Evolutionary conservation across 2,797 vertebrate species (phyloP).

Genomic region (Falco peregrinus): DNA sequence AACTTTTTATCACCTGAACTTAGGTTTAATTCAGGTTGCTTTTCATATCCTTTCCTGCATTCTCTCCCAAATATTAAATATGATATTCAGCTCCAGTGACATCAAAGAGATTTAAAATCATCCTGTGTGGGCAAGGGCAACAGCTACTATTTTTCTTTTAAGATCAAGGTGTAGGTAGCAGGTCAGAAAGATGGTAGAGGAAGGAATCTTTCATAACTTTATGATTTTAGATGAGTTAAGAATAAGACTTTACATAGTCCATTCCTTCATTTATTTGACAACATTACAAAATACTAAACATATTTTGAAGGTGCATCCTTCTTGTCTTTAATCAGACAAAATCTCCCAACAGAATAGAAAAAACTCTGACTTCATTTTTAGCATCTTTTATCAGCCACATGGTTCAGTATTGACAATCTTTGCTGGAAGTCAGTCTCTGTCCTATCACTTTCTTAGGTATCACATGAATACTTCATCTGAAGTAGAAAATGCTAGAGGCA

Average conservation of each 20-base stretch:
- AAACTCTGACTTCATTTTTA: neutral
- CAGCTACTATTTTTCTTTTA: neutral
- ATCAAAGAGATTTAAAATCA: neutral
- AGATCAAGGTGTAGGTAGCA: neutral
- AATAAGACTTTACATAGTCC: neutral
- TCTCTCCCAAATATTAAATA: neutral
- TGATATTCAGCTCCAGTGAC: neutral
- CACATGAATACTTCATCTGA: neutral
- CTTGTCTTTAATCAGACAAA: neutral
- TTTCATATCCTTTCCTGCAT: neutral
- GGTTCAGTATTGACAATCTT: neutral
- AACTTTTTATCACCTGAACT: neutral
- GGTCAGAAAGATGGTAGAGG: neutral
- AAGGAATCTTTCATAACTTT: neutral
- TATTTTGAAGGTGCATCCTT: neutral
- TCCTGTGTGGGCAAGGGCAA: neutral
- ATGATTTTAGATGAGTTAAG: neutral
- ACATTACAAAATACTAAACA: neutral
- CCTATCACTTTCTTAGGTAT: neutral
- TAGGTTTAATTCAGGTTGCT: neutral
- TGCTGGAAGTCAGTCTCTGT: neutral
- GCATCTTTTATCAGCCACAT: neutral
- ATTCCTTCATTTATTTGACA: neutral
- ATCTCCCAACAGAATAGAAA: neutral
- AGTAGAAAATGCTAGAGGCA: neutral